Conservation (phyloP, 2,797 vertebrate species). For the Eleutherodactylus coqui region DNA sequence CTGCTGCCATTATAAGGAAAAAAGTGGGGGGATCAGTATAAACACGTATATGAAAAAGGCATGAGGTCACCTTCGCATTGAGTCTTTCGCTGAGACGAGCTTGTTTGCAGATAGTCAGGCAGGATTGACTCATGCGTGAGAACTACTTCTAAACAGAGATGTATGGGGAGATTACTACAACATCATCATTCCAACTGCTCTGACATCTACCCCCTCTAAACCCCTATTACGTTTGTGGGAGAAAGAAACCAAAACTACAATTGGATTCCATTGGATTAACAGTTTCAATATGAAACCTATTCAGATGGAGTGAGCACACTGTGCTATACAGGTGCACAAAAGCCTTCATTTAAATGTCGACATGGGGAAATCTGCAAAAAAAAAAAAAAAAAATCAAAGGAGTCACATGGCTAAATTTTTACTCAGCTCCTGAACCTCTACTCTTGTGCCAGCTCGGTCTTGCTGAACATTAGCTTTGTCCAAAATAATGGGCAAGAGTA, state of each 20-base stretch:
- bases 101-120: not conserved
- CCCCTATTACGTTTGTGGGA: not conserved
- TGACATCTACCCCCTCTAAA: not conserved
- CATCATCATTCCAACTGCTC: not conserved
- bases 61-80: constrained; percentile 2
- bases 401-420: not conserved
- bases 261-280: constrained; percentile 25
- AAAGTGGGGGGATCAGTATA: not conserved
- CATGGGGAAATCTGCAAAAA: constrained; percentile 13
- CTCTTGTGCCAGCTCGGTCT: constrained; percentile 19
- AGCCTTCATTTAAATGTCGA: constrained; percentile 10
- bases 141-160: not conserved
- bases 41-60: not conserved
- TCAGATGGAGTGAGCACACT: constrained; percentile 17
- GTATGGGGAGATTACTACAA: not conserved
- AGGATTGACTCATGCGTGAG: not conserved
- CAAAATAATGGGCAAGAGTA: not conserved
- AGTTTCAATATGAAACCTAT: constrained; percentile 26
- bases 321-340: constrained; percentile 32
- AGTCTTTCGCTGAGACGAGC: not conserved
- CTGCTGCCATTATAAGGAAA: constrained; percentile 75
- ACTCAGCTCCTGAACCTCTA: not conserved
- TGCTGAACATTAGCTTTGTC: not conserved
- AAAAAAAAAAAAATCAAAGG: constrained; percentile 22
- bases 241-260: constrained; percentile 21